Conservation (phyloP, 2,797 vertebrate species). For the Sorex maritimensis region DNA sequence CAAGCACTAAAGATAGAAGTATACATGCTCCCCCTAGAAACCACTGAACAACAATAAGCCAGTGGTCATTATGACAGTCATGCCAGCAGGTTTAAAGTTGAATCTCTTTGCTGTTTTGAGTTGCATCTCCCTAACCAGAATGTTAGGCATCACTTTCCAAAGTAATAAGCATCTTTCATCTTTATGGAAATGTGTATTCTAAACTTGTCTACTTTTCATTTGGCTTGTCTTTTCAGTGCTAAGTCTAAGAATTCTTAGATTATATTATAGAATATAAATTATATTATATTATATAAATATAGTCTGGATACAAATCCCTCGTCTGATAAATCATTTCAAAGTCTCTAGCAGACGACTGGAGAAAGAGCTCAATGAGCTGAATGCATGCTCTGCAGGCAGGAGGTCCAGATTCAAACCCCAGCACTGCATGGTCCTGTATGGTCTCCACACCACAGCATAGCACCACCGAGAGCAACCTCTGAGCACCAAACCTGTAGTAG, state of each 20-base stretch:
- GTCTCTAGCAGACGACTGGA: background rate
- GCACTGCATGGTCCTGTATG: too few relatives aligned
- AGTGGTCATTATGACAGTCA: background rate
- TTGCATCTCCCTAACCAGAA: slow-evolving; percentile 41
- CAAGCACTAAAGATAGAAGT: background rate
- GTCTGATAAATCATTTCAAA: background rate
- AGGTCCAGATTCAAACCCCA: too few relatives aligned
- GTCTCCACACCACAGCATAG: too few relatives aligned
- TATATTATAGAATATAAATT: too few relatives aligned
- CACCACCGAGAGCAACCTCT: background rate
- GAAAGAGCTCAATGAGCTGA: too few relatives aligned
- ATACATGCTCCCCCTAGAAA: background rate
- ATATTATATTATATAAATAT: too few relatives aligned
- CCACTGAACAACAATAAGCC: too few relatives aligned
- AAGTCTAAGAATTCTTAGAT: background rate
- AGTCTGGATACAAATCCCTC: slow-evolving; percentile 14
- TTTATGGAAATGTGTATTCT: slow-evolving; percentile 50
- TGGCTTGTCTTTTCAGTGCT: background rate
- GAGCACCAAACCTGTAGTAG: too few relatives aligned
- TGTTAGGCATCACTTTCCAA: background rate
- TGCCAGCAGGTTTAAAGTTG: background rate
- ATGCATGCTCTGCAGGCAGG: too few relatives aligned
- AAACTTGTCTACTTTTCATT: slow-evolving; percentile 43
- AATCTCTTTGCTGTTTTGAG: slow-evolving; percentile 26
- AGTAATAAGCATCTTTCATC: slow-evolving; percentile 16